These are phyloP conservation scores for Erebia palarica DNA, from an alignment of 2,888 invertebrate genomes.

Conservation along the genomic window DNA sequence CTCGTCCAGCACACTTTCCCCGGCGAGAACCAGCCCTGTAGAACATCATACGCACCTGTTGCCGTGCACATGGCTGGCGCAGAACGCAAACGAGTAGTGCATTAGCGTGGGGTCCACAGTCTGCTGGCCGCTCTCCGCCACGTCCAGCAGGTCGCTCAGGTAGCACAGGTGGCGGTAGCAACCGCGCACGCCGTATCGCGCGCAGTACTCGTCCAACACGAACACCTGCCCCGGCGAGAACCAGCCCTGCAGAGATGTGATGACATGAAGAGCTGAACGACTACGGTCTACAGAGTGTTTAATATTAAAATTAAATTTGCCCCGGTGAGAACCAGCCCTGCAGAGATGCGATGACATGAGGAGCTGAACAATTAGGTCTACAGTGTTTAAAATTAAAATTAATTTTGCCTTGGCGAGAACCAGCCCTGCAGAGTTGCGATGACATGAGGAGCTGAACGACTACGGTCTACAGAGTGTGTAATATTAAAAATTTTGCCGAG, in stretches of 20 bases:
- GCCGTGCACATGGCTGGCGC: conserved; percentile 99
- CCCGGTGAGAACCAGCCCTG: conserved; percentile 99
- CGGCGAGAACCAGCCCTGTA: not conserved
- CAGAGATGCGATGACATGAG: too few relatives aligned
- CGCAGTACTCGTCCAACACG: conserved; percentile 98
- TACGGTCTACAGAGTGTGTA: too few relatives aligned
- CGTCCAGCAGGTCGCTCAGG: conserved; percentile 95
- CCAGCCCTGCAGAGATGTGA: conserved; percentile 91
- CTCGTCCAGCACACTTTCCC: too few relatives aligned
- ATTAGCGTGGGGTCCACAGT: conserved; percentile 99
- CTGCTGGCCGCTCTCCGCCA: conserved; percentile 93
- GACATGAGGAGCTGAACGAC: too few relatives aligned
- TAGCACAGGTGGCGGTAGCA: conserved; percentile 98
- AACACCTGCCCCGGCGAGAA: conserved; percentile 99
- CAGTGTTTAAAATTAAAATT: too few relatives aligned
- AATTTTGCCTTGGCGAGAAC: too few relatives aligned
- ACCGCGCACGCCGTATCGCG: conserved; percentile 97
- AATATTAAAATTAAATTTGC: conserved; percentile 74
- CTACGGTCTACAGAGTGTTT: too few relatives aligned
- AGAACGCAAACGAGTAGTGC: conserved; percentile 99
- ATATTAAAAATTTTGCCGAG: too few relatives aligned
- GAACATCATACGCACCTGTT: conserved; percentile 87
- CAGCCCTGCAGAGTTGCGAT: not conserved
- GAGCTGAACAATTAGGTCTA: too few relatives aligned
- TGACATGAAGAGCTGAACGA: too few relatives aligned